A percentile compares a stretch with the other conserved stretches of the same genome.
phyloP scores from a whole-genome alignment of 2,113 vertebrate species.

The Gila orcuttii region DNA sequence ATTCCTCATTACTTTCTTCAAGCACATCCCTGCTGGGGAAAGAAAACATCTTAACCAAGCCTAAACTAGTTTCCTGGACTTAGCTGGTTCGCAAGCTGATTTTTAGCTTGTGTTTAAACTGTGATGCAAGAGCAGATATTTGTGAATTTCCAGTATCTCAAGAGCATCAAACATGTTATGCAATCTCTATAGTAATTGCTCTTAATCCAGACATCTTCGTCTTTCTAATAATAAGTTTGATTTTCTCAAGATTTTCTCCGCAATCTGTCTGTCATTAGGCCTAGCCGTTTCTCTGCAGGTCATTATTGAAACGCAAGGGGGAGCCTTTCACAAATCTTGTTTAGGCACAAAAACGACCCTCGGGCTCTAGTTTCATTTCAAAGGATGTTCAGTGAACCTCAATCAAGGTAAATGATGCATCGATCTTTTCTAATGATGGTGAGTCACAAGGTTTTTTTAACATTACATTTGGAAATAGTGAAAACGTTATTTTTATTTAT shows the following conservation, averaged over 20 bases:
- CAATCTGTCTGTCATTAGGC: not conserved
- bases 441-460: not conserved
- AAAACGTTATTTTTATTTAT: too few species aligned
- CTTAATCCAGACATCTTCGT: not conserved
- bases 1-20: conserved; percentile 36
- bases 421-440: conserved; percentile 15
- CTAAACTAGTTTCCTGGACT: not conserved
- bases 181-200: not conserved
- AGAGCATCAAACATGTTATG: not conserved
- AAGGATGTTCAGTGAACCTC: conserved; percentile 58
- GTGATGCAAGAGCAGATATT: not conserved
- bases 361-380: conserved; percentile 57
- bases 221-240: not conserved
- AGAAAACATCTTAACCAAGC: not conserved
- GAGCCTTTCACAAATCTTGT: conserved; percentile 60
- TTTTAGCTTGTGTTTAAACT: not conserved
- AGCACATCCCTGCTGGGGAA: conserved; percentile 1
- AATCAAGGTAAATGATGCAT: conserved; percentile 57
- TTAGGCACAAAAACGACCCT: conserved; percentile 57
- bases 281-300: conserved; percentile 17
- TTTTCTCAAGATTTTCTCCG: not conserved
- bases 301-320: conserved; percentile 65
- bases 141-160: not conserved
- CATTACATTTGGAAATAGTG: not conserved
- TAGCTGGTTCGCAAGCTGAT: not conserved